Conservation (phyloP, 1,140 invertebrate species). For the Brachionus rotundiformis region DNA sequence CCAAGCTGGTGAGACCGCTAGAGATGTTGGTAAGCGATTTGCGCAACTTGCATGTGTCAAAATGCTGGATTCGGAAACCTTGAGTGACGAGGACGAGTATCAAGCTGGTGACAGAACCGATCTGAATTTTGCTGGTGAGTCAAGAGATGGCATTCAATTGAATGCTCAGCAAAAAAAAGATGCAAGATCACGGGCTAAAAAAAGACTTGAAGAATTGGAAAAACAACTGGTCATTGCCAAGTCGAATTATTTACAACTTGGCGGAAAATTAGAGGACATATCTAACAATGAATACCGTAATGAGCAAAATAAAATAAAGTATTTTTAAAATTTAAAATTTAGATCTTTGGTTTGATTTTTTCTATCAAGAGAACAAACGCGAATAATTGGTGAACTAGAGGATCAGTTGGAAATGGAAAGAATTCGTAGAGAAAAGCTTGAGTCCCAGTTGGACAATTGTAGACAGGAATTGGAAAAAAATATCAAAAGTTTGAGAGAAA, state of each 20-base stretch:
- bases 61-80: conserved; percentile 58
- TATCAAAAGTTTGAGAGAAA: conserved; percentile 24
- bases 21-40: conserved; percentile 62
- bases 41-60: conserved; percentile 63
- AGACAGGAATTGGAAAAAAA: conserved; percentile 52
- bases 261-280: conserved; percentile 61
- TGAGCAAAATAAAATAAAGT: conserved; percentile 60
- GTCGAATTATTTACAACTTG: conserved; percentile 64
- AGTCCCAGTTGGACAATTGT: conserved; percentile 63
- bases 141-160: neutral
- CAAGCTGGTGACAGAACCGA: conserved; percentile 56
- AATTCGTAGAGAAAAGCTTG: conserved; percentile 61
- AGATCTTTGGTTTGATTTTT: neutral
- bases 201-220: conserved; percentile 62
- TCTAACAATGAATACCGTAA: conserved; percentile 56
- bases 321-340: neutral
- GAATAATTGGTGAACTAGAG: conserved; percentile 61
- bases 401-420: conserved; percentile 63
- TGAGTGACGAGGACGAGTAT: conserved; percentile 55
- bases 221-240: conserved; percentile 62
- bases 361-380: conserved; percentile 3
- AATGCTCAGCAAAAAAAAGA: conserved; percentile 29
- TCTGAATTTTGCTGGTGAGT: conserved; percentile 53
- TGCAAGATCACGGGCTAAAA: conserved; percentile 57
- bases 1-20: conserved; percentile 60